Evolutionary conservation across 2,888 invertebrate genomes (phyloP).

Genomic region (Eupithecia insigniata): DNA sequence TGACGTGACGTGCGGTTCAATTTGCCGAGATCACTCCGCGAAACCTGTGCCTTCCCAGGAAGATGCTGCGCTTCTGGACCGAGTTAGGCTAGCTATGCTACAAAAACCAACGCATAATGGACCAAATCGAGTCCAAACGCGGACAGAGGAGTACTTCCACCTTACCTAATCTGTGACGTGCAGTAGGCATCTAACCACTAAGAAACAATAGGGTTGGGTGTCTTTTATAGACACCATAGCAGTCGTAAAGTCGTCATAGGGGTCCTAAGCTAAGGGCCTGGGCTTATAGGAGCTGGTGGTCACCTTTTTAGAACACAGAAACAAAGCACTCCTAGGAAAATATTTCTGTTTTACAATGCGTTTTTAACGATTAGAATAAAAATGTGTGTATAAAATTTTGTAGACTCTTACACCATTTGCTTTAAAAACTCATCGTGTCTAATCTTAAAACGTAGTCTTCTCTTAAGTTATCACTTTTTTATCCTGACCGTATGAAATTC

Average conservation of each 20-base stretch:
- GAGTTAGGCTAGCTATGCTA: too few species aligned
- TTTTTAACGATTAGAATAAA: background rate
- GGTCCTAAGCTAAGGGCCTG: constrained; percentile 45
- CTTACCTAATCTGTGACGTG: too few species aligned
- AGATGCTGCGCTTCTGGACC: too few species aligned
- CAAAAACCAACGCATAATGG: too few species aligned
- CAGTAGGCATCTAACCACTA: constrained; percentile 29
- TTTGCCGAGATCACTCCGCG: too few species aligned
- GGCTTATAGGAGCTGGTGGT: constrained; percentile 44
- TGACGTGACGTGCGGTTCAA: constrained; percentile 50
- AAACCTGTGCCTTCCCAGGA: too few species aligned
- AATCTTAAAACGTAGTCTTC: constrained; percentile 7
- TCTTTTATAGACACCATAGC: constrained; percentile 41
- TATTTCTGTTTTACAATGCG: background rate
- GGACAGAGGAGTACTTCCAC: too few species aligned
- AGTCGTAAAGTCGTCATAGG: constrained; percentile 50
- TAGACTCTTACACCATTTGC: background rate
- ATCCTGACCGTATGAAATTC: constrained; percentile 45
- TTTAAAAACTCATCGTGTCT: constrained; percentile 36
- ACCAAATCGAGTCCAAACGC: too few species aligned
- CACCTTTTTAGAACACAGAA: background rate
- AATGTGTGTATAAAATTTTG: background rate
- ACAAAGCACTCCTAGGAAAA: background rate
- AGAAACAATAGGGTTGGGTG: constrained; percentile 32
- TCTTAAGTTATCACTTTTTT: constrained; percentile 23